These are phyloP conservation scores for Gracilinanus agilis DNA, from an alignment of 2,113 vertebrate species.

Conservation along the genomic window DNA sequence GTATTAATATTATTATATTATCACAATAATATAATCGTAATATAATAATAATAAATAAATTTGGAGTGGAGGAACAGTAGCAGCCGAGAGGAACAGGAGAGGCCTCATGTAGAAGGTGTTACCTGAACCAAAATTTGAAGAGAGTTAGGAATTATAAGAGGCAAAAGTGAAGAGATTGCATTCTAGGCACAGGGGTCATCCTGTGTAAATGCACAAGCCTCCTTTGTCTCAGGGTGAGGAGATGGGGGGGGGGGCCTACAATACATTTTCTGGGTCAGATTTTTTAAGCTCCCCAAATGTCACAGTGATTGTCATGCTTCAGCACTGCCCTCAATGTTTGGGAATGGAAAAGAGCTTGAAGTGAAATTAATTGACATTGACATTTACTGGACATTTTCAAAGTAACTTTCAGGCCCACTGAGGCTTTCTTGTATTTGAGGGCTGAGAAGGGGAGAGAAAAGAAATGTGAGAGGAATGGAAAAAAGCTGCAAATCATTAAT, in stretches of 20 bases:
- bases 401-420: background rate
- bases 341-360: background rate
- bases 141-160: background rate
- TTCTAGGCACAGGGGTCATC: background rate
- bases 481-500: background rate
- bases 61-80: background rate
- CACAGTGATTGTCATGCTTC: background rate
- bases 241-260: background rate
- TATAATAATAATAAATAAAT: too few relatives aligned
- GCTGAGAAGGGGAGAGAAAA: background rate
- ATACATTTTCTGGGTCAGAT: background rate
- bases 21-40: too few relatives aligned
- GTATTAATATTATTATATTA: too few relatives aligned
- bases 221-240: background rate
- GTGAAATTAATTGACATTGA: background rate
- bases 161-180: background rate
- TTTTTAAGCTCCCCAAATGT: background rate
- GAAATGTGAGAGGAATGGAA: background rate
- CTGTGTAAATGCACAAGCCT: background rate
- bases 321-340: background rate
- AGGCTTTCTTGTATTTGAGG: background rate
- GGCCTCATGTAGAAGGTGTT: background rate
- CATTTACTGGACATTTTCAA: background rate
- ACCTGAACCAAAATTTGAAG: background rate
- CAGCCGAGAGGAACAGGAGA: background rate